Evolutionary conservation across 2,888 invertebrate genomes (phyloP), one percentile per base, ranked within the genome.

Genomic region (Nudaria mundana): DNA sequence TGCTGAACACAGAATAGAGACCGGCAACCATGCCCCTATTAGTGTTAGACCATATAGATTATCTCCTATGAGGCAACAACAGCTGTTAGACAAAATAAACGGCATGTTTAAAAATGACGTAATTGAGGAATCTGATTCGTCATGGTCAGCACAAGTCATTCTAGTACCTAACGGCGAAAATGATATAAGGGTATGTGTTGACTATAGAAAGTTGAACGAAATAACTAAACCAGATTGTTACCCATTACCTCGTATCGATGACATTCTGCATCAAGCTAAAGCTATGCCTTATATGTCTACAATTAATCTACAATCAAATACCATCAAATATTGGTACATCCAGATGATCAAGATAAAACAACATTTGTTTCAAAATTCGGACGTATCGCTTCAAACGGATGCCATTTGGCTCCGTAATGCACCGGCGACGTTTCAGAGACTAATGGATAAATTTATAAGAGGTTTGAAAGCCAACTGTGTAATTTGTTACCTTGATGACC

Each of bases 241-340:
- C 20, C 41, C 41, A 7, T 16, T 42, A 14, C 41, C 41, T 13
- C 28, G 37, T 7, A 42, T 41, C 7, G 35, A 10, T 72, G 40
- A 40, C 11, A 18, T 33, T 22, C 20, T 44, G 18, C 37, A 44
- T 25, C 20, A 36, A 6, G 40, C 40, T 6, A 44, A 44, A 24
- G 35, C 30, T 3, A 39, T 41, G 28, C 41, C 39, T 11, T 48
- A 33, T 22, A 43, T 44, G 40, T 30, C 44, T n/a, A 45, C 42
- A 16, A 39, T 47, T 16, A 41, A 47, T 34, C 30, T 80, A n/a
- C 56, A 56, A 24, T 37, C 64, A 3, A 72, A 76, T 79, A 76
- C 43, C 70, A 64, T 52, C 76, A 76, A 37, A 59, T 76, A 20
- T 24, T 16, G 3, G 39, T 56, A 10, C 23, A 40, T 23, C 42